Percentiles rank a stretch among this genome's conserved stretches.
These are phyloP conservation scores for Drosophila jambulina DNA, from an alignment of 1,140 invertebrate genomes.

Conservation along the genomic window DNA sequence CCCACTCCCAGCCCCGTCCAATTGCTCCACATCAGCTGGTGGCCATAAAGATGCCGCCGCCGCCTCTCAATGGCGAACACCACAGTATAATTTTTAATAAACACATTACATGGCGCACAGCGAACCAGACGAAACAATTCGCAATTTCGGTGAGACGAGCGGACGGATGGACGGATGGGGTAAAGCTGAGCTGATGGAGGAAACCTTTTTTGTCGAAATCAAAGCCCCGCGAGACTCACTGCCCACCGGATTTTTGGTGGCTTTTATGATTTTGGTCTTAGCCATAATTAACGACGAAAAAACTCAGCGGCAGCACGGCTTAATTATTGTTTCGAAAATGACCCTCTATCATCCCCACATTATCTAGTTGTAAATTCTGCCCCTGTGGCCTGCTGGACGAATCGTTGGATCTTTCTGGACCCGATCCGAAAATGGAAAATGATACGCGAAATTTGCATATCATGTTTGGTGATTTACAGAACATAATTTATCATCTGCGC, in stretches of 20 bases:
- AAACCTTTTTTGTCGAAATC: conserved; percentile 67
- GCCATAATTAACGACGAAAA: conserved; percentile 66
- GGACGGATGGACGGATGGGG: conserved; percentile 7
- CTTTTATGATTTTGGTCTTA: conserved; percentile 46
- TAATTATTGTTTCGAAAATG: conserved; percentile 57
- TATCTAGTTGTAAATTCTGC: conserved; percentile 30
- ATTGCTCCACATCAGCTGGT: conserved; percentile 76
- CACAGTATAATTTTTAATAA: conserved; percentile 79
- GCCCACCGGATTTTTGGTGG: conserved; percentile 38
- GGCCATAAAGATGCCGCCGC: conserved; percentile 60
- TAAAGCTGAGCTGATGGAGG: conserved; percentile 24
- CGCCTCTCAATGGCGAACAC: conserved; percentile 60
- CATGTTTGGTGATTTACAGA: conserved; percentile 35
- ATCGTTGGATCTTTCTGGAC: conserved; percentile 9
- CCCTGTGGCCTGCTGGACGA: conserved; percentile 18
- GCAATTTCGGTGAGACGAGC: conserved; percentile 45
- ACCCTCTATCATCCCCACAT: conserved; percentile 11
- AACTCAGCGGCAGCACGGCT: conserved; percentile 33
- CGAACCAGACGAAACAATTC: conserved; percentile 63
- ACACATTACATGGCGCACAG: conserved; percentile 71
- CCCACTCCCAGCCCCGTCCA: conserved; percentile 28
- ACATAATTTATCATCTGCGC: conserved; percentile 52
- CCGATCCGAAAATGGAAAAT: conserved; percentile 16
- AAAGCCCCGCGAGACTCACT: conserved; percentile 22
- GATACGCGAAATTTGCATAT: conserved; percentile 49